Evolutionary conservation across 2,888 invertebrate genomes (phyloP), one percentile per base, ranked within the genome.

Genomic region (Chalcis sispes): DNA sequence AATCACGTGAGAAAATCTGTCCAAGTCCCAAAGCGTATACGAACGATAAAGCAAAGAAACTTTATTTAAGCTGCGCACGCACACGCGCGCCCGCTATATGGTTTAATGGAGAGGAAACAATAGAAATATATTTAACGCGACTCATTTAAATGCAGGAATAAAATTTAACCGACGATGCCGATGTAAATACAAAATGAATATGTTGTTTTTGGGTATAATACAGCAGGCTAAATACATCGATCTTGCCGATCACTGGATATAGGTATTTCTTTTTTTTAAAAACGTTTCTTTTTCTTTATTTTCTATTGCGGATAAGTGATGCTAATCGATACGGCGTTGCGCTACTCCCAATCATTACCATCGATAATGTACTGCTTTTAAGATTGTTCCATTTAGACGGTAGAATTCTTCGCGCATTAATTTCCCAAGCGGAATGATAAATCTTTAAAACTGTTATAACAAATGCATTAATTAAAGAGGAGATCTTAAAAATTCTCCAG

Each of bases 241-340:
- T 36, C 36, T 4, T 36, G 36, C 4, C n/a, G n/a, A n/a, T 36
- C 36, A 10, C 36, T 7, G 36, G 4, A 7, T 36, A 0, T 18
- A n/a, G 29, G 64, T 7, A 36, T 54, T 36, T 23, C 18, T 32
- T 23, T 40, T 15, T 48, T 62, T 46, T 72, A 36, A 67, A 65
- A 40, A 62, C 25, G 1, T 42, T 54, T 59, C 48, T 65, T 54
- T 48, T 50, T 67, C 32, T 61, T 52, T 64, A 40, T 40, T 71
- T 66, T n/a, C n/a, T 77, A 67, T 77, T 77, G 15, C 72, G 69
- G 77, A 72, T 77, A 77, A 77, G 77, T 61, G 58, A 72, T 69
- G 72, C 72, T 72, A 69, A 75, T 75, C 71, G 71, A 75, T 71
- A 40, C 65, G 36, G 42, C 27, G 46, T 7, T 40, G 54, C 25